Evolutionary conservation across 2,113 vertebrate genomes (phyloP).

Genomic region (Onychostruthus taczanowskii): DNA sequence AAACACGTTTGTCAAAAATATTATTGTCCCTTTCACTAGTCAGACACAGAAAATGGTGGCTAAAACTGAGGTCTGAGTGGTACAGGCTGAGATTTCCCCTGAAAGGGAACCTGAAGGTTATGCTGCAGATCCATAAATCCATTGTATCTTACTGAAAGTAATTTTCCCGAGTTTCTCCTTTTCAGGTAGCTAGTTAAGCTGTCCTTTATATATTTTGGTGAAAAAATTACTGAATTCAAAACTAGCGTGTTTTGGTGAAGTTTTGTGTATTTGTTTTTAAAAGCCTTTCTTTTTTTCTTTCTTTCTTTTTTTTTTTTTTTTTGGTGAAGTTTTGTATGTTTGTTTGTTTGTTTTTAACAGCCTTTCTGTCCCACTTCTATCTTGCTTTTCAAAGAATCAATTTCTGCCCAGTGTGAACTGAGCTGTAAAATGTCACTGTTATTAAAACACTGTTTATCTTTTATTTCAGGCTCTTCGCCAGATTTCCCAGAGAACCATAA

Average conservation of each 20-base stretch:
- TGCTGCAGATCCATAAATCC: neutral
- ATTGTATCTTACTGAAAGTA: neutral
- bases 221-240: neutral
- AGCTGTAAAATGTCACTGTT: neutral
- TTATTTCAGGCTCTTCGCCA: slow-evolving; percentile 79
- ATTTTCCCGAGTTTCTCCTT: neutral
- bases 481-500: slow-evolving; percentile 79
- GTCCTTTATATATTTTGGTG: neutral
- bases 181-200: neutral
- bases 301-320: neutral
- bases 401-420: neutral
- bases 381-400: neutral
- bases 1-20: neutral
- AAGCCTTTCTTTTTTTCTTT: neutral
- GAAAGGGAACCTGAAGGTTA: neutral
- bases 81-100: rapidly evolving
- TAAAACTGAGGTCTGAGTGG: neutral
- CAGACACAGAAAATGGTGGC: neutral
- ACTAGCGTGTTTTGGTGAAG: neutral
- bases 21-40: rapidly evolving
- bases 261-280: neutral
- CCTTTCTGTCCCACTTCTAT: rapidly evolving
- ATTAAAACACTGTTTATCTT: neutral
- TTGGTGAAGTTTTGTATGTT: neutral
- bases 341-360: neutral